phyloP scores from a whole-genome alignment of 2,888 invertebrate genomes.

The Lasioglossum marginatum region DNA sequence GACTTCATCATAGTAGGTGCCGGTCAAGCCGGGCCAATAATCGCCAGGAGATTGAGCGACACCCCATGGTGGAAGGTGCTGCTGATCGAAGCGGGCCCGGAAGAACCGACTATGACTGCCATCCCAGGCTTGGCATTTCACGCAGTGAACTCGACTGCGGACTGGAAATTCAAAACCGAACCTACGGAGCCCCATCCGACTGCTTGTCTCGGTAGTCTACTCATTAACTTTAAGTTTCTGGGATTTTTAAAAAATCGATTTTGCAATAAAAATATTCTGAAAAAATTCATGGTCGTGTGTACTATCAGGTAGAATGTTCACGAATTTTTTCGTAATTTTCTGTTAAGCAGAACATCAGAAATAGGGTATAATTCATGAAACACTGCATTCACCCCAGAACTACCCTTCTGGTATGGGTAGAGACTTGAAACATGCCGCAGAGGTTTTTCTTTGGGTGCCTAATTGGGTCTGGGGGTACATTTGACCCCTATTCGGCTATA shows the following conservation, averaged over 20 bases:
- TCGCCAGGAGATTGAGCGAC: conserved; percentile 85
- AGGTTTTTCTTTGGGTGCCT: not conserved
- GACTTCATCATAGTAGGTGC: conserved; percentile 85
- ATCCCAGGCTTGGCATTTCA: conserved; percentile 83
- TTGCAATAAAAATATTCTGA: not conserved
- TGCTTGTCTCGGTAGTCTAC: conserved; percentile 79
- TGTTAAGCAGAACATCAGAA: not conserved
- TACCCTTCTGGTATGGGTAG: not conserved
- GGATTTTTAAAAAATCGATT: not conserved
- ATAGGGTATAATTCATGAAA: not conserved
- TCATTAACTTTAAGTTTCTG: not conserved
- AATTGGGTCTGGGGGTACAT: not conserved
- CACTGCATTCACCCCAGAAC: not conserved
- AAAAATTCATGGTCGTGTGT: not conserved
- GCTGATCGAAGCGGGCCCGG: conserved; percentile 84
- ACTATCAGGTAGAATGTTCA: not conserved
- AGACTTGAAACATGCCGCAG: not conserved
- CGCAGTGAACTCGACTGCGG: conserved; percentile 82
- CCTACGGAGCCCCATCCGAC: conserved; percentile 83
- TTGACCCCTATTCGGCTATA: not conserved
- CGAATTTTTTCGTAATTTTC: not conserved
- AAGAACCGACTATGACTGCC: conserved; percentile 84
- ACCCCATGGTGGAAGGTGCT: conserved; percentile 83
- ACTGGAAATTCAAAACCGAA: conserved; percentile 86
- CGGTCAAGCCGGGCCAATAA: conserved; percentile 85